Evolutionary conservation across 2,797 vertebrate genomes (phyloP).

Genomic region (Parauchenoglanis ngamensis): DNA sequence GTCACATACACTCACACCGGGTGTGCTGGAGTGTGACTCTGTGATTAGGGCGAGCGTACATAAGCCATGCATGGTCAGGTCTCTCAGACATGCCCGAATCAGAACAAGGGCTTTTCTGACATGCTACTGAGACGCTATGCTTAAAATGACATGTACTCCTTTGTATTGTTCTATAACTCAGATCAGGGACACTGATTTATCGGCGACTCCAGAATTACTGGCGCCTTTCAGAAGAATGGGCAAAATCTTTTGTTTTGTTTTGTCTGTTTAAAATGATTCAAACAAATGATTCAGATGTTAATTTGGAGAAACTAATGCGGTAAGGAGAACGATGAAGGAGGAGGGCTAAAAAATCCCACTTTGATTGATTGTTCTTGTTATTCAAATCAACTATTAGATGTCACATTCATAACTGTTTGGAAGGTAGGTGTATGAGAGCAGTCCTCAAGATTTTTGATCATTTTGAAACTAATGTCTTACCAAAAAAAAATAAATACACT

Average conservation of each 20-base stretch:
- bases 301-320: neutral
- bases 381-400: too few relatives aligned
- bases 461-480: too few relatives aligned
- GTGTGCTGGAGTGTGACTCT: conserved; percentile 32
- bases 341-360: neutral
- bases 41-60: conserved; percentile 33
- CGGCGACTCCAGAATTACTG: too few relatives aligned
- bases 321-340: neutral
- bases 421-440: too few relatives aligned
- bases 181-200: neutral
- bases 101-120: conserved; percentile 7
- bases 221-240: neutral
- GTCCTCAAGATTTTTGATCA: too few relatives aligned
- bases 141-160: conserved; percentile 12
- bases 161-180: neutral
- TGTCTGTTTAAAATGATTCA: neutral
- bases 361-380: too few relatives aligned
- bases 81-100: conserved; percentile 19
- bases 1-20: conserved; percentile 35
- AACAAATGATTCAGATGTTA: neutral
- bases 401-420: too few relatives aligned
- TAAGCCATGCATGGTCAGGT: conserved; percentile 46
- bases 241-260: too few relatives aligned
- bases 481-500: too few relatives aligned
- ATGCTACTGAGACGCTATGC: neutral